phyloP scores from a whole-genome alignment of 2,888 invertebrate genomes.

The Cheilosia soror region DNA sequence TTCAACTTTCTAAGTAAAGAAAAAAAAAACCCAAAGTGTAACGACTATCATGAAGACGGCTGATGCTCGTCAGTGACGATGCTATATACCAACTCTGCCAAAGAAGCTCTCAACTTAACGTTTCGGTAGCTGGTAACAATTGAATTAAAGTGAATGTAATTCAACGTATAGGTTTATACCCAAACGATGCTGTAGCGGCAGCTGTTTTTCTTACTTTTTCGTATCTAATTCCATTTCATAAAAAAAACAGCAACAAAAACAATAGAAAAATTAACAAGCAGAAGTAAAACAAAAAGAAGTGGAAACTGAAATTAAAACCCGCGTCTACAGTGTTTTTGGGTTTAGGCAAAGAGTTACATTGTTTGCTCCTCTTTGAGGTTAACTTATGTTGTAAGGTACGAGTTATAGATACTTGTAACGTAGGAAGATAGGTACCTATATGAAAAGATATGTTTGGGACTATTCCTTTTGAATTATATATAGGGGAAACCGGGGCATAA shows the following conservation, averaged over 20 bases:
- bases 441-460: neutral
- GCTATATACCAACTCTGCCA: constrained; percentile 19
- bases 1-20: constrained; percentile 53
- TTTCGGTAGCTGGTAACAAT: constrained; percentile 66
- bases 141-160: constrained; percentile 71
- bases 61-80: neutral
- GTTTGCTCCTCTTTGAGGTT: constrained; percentile 19
- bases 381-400: neutral
- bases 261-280: constrained; percentile 18
- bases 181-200: constrained; percentile 1
- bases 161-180: constrained; percentile 61
- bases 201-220: constrained; percentile 2
- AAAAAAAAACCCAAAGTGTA: neutral
- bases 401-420: neutral
- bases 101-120: constrained; percentile 48
- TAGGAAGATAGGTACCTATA: neutral
- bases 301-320: constrained; percentile 34
- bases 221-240: constrained; percentile 21
- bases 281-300: constrained; percentile 10
- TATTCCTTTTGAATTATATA: neutral
- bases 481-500: too few relatives aligned
- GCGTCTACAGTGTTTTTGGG: neutral
- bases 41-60: neutral
- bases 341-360: constrained; percentile 28
- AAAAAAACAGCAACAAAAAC: constrained; percentile 7